Evolutionary conservation across 2,113 vertebrate species (phyloP), one percentile per base, ranked within the genome.

Genomic region (Cepphus grylle): DNA sequence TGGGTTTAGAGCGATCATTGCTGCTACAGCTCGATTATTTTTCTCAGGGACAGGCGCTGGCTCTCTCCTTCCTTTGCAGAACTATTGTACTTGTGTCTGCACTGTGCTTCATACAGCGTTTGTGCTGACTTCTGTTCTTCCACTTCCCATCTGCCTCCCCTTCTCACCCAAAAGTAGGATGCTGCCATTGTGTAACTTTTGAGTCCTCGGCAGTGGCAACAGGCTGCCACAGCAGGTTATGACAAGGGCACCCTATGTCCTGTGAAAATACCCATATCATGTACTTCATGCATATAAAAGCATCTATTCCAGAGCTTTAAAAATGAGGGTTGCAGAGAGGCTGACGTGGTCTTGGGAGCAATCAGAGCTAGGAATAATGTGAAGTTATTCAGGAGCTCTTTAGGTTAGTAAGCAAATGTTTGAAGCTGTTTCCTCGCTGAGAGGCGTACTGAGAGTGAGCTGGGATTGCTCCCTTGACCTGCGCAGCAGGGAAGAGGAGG

Each of bases 21-120:
- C 90, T 94, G 93, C 86, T 89, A 23, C 70, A 71, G 87, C 78
- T 73, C 81, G 93, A 94, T 95, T 95, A 92, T 97, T 96, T 97
- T 93, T 96, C 82, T 96, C 53, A 52, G 87, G 74, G 62, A 86
- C 84, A 86, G 74, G 70, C 0, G 0, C 74, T 58, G 82, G 55
- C 77, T 67, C 22, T 62, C 69, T 71, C 67, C 49, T 79, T 59
- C 26, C 74, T 94, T 85, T 95, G 84, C 93, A 95, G 96, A 91
- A 52, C 78, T 86, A 22, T 47, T 27, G 36, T 30, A 20, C 26
- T 94, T 0, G 0, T 32, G 23, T 42, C 81, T 93, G 58, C 40
- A 27, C 74, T 2, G 0, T 55, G 36, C 73, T 86, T 95, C 20
- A 21, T 58, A 1, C 4, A 72, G 30, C 0, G 4, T 65, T 72